phyloP scores from a whole-genome alignment of 2,888 invertebrate species.

The Caenorhabditis uteleia region DNA sequence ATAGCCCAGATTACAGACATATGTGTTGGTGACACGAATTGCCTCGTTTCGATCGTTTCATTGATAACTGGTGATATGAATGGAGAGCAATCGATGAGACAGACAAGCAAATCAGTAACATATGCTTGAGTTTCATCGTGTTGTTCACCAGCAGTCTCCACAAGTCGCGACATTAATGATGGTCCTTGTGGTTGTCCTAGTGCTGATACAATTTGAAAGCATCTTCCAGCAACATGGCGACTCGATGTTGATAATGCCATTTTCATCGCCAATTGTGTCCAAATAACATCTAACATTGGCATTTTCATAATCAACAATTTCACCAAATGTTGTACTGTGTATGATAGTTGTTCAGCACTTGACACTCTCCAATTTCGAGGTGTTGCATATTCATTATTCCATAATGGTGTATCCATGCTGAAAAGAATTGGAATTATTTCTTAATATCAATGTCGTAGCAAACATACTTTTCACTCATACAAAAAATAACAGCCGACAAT shows the following conservation, averaged over 20 bases:
- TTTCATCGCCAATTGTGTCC: conserved; percentile 96
- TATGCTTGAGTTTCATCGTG: conserved; percentile 78
- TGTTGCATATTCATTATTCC: conserved; percentile 98
- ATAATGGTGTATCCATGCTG: conserved; percentile 76
- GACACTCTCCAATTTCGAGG: conserved; percentile 92
- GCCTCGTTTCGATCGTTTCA: conserved; percentile 24
- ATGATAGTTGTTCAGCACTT: conserved; percentile 88
- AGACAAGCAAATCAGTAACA: conserved; percentile 90
- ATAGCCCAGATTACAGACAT: no score
- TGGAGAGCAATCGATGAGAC: conserved; percentile 50
- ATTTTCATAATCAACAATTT: conserved; percentile 79
- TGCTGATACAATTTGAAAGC: conserved; percentile 80
- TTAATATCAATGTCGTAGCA: no score
- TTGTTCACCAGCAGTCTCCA: conserved; percentile 84
- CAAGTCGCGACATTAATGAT: conserved; percentile 90
- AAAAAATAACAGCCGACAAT: conserved; percentile 60
- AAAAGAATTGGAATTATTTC: no score
- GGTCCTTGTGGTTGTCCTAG: conserved; percentile 71
- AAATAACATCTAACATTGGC: conserved; percentile 89
- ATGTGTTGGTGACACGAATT: conserved; percentile 50
- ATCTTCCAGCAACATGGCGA: conserved; percentile 89
- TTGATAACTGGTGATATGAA: conserved; percentile 41
- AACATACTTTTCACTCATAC: conserved; percentile 58
- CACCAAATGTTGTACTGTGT: conserved; percentile 22
- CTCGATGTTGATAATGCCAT: conserved; percentile 94